These are phyloP conservation scores for Ophioninae sp. DNA, from an alignment of 2,888 invertebrate genomes.

Conservation along the genomic window DNA sequence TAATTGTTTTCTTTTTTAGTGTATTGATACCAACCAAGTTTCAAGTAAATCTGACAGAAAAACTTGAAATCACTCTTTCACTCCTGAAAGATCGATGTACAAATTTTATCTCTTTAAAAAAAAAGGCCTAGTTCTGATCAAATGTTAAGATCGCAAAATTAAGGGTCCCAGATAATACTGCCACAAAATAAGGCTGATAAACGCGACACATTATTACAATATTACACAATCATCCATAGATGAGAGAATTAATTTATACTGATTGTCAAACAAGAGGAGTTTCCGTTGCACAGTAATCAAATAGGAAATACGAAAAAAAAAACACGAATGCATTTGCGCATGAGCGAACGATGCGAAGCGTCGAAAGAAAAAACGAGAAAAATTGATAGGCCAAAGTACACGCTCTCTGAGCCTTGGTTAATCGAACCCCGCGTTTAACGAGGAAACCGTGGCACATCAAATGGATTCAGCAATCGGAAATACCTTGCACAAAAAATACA, in stretches of 20 bases:
- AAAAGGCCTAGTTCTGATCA: too few species aligned
- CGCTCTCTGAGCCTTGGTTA: not conserved
- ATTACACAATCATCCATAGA: not conserved
- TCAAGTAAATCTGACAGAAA: too few species aligned
- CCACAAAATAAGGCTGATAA: not conserved
- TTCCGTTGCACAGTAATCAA: not conserved
- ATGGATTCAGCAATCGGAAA: not conserved
- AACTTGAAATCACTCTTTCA: too few species aligned
- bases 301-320: not conserved
- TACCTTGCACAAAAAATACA: not conserved
- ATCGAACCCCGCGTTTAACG: not conserved
- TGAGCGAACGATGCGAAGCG: not conserved
- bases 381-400: not conserved
- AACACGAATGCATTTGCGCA: not conserved
- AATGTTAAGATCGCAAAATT: too few species aligned
- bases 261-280: not conserved
- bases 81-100: too few species aligned
- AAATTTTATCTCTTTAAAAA: too few species aligned
- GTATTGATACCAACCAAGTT: too few species aligned
- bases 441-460: not conserved
- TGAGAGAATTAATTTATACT: not conserved
- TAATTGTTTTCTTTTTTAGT: too few species aligned
- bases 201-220: too few species aligned
- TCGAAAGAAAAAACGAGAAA: not conserved
- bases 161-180: too few species aligned